phyloP scores from a whole-genome alignment of 2,888 invertebrate genomes.

The Agonum fuliginosum region DNA sequence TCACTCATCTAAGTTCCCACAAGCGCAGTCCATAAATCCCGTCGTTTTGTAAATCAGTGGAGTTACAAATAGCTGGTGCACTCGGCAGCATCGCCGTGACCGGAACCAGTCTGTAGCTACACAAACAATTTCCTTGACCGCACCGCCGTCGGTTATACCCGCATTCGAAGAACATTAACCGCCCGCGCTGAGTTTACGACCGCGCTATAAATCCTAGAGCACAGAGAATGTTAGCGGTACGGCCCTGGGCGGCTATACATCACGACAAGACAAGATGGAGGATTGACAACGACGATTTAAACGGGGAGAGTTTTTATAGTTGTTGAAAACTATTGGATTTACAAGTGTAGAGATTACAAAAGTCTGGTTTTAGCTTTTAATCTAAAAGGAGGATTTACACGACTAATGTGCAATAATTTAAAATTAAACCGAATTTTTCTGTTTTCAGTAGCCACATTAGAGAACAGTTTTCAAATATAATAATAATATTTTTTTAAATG shows the following conservation, averaged over 20 bases:
- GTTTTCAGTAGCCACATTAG: too few relatives aligned
- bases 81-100: neutral
- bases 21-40: constrained; percentile 10
- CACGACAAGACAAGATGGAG: neutral
- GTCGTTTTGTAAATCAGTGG: neutral
- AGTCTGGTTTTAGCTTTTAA: too few relatives aligned
- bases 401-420: too few relatives aligned
- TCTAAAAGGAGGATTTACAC: too few relatives aligned
- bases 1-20: too few relatives aligned
- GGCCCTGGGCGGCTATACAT: constrained; percentile 8
- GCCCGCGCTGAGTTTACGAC: constrained; percentile 27
- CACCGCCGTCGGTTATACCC: constrained; percentile 27
- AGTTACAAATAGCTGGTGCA: neutral
- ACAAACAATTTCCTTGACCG: constrained; percentile 47
- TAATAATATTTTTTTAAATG: too few relatives aligned
- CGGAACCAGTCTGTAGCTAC: constrained; percentile 11
- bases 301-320: neutral
- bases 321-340: too few relatives aligned
- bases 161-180: constrained; percentile 38
- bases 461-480: too few relatives aligned
- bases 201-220: constrained; percentile 17
- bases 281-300: neutral
- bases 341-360: too few relatives aligned
- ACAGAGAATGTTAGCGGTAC: neutral
- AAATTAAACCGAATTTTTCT: too few relatives aligned